Evolutionary conservation across 2,888 invertebrate genomes (phyloP).

Genomic region (Philereme transversata): DNA sequence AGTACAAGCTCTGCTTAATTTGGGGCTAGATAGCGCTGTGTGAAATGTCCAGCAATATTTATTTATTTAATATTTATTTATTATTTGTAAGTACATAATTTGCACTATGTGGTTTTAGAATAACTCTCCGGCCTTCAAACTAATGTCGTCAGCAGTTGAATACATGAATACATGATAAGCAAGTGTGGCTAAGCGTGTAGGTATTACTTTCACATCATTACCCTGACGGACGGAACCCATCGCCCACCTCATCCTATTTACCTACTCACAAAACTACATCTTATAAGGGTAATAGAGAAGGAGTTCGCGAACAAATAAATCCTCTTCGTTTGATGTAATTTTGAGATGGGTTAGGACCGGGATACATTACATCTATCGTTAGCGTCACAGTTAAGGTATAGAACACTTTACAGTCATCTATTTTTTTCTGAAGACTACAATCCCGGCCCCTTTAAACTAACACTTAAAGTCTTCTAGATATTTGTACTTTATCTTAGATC

Average conservation of each 20-base stretch:
- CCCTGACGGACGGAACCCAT: slow-evolving; percentile 41
- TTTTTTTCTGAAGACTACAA: no score
- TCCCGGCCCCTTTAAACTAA: no score
- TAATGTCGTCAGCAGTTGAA: slow-evolving; percentile 18
- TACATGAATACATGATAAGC: slow-evolving; percentile 27
- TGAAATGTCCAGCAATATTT: no score
- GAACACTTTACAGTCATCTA: no score
- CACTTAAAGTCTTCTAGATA: no score
- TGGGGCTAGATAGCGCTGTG: no score
- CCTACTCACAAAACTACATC: slow-evolving; percentile 35
- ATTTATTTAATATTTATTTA: no score
- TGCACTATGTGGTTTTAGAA: background rate
- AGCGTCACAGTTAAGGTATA: no score
- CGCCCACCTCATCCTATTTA: slow-evolving; percentile 43
- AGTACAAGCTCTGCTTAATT: no score
- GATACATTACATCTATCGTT: no score
- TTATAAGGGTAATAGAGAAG: slow-evolving; percentile 17
- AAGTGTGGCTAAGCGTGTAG: slow-evolving; percentile 31
- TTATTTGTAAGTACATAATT: no score
- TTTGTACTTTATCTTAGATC: no score
- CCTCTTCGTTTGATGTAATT: background rate
- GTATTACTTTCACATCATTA: slow-evolving; percentile 51
- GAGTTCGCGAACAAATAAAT: slow-evolving; percentile 2
- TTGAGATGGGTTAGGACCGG: background rate
- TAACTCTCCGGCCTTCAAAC: slow-evolving; percentile 5